Evolutionary conservation across 2,797 vertebrate genomes (phyloP), one percentile per base, ranked within the genome.

Genomic region (Hephaestus fuliginosus): DNA sequence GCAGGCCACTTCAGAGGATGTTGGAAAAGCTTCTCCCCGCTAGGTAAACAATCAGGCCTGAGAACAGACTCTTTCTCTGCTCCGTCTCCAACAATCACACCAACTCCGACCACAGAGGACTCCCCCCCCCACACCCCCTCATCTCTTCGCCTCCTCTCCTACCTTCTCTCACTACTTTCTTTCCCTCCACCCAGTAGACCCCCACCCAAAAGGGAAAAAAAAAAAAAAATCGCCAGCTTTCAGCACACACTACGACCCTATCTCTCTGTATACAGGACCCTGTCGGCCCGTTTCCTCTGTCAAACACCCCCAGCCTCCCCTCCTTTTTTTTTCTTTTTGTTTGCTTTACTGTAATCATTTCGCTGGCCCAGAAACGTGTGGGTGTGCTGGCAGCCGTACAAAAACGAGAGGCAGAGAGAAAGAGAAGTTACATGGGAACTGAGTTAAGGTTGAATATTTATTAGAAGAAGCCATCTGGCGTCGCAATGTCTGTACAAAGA

Each of bases 371-470:
- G 96, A 97, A 97, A 97, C 95, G 97, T 98, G 97, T 98, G 97
- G 97, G 97, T 97, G 97, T 98, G 97, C 97, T 98, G 97, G 97
- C 97, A 97, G 96, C 93, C 93, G 96, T 95, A 97, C 97, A 98
- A 86, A 87, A 92, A 89, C 81, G 86, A 89, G 88, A 91, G 88
- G 82, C 86, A 89, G 90, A 72, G 88, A 90, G 89, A 91, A 89
- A 84, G 84, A 96, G 97, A 98, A 99, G 97, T 98, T 98, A 97
- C 97, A 98, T 98, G 98, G 98, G 97, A 99, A 99, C 97, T 94
- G 97, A 97, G 98, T 98, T 98, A 98, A 98, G 97, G 97, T 99
- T 98, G 98, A 98, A 98, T 98, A 98, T 99, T 98, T 99, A 98
- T 99, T 99, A 98, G 97, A 98, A 98, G 96, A 98, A 98, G 97